Base-by-base conservation (phyloP, 2,888 invertebrate genomes). In the Periphyllus acericola region DNA sequence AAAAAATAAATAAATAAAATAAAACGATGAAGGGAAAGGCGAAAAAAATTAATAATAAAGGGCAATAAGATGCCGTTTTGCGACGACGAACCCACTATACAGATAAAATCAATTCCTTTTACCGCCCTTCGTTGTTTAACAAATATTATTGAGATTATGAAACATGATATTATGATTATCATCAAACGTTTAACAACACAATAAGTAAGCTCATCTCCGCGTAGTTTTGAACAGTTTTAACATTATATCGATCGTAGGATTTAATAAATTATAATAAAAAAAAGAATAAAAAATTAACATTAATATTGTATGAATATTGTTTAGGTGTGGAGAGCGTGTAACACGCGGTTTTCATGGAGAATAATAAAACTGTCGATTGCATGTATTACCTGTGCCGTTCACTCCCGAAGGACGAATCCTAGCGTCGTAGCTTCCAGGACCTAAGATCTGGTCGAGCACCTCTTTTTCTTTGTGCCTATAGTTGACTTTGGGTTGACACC, bases 401-500 rank as follows among this genome's bases (percentile, higher is more conserved):
- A 96, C 95, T 91, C 98, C 98, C 88, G 97, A 97, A 86, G 98
- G 98, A 91, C 98, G 93, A 92, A 98, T 98, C 91, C 97, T 94
- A 90, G 97, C 97, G 93, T 98, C 98, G 94, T 98, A 98, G 90
- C 96, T 94, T 90, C 96, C 96, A 89, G 96, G 96, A 90, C 97
- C 97, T 91, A 98, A 94, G 92, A 98, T 98, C 93, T 96, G 95
- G 93, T 98, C 98, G 92, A 98, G 93, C 91, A 98, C 96, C 93
- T 97, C 95, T 92, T 98, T 98, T 93, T 98, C 98, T 93, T 96
- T 97, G 93, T 96, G 97, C 91, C 98, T 94, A 93, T 96, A 97
- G 94, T 97, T 97, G 92, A 96, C 95, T 93, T 95, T 96, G 9
- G 86, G 86, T 25, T 19, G 40, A 32, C 86, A 87, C 60, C 80